Evolutionary conservation across 2,113 vertebrate genomes (phyloP), one percentile per base, ranked within the genome.

Genomic region (Neoarius graeffei): DNA sequence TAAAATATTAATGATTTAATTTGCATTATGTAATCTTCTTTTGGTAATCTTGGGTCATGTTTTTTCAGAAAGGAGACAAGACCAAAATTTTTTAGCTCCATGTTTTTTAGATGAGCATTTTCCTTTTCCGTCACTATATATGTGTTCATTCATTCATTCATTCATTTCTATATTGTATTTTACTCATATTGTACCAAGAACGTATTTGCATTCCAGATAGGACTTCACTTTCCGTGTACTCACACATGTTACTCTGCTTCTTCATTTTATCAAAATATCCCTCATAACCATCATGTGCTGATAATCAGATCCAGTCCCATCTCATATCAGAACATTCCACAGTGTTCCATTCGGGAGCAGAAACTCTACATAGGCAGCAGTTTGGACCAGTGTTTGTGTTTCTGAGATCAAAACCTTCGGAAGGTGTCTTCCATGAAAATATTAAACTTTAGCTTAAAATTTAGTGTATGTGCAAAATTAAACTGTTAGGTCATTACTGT

Each of bases 161-260:
- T 84, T 60, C 17, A 42, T 6, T 84, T 71, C 73, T 80, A 9
- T n/a, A 25, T 50, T 83, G 73, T 81, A 42, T 52, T 76, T 76
- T 50, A 76, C 23, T 76, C 19, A 20, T 30, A 9, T 17, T 67
- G 48, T 56, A 30, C 2, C 27, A 69, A 87, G 50, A 59, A 35
- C 20, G 4, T 64, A 30, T 73, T 88, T 54, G 87, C 64, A 80
- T 25, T 81, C 71, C 7, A 85, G 50, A 74, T 64, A 77, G 48
- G 23, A 77, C 48, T 48, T 42, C 20, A 50, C 19, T 52, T 27
- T 56, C 13, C 1, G 6, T 27, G 50, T n/a, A 79, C 23, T 77
- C 57, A 23, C 20, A n/a, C 25, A 27, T 62, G 27, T 77, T 62
- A 42, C 69, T 73, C n/a, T 62, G 42, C 74, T 25, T 85, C 71